phyloP scores from a whole-genome alignment of 2,888 invertebrate species.

The Agrenia bidenticulata region DNA sequence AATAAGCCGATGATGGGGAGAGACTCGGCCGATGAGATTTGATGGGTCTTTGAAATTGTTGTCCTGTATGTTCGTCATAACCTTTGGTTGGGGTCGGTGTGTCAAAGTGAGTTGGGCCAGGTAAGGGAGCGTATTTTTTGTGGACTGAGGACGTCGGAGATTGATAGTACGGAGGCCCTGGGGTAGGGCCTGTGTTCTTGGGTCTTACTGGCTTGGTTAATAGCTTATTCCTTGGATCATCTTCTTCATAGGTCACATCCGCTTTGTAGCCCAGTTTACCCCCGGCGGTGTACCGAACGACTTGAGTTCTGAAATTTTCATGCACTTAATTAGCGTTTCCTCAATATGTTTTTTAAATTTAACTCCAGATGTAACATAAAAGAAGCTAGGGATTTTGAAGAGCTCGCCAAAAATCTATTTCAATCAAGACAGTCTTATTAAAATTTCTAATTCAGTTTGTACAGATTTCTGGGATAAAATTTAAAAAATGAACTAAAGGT shows the following conservation, averaged over 20 bases:
- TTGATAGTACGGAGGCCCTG: neutral
- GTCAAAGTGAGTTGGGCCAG: slow-evolving; percentile 1
- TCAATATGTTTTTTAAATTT: no score
- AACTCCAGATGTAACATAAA: no score
- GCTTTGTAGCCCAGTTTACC: slow-evolving; percentile 89
- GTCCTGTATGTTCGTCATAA: neutral
- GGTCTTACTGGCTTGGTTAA: neutral
- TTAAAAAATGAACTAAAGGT: no score
- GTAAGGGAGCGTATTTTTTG: slow-evolving; percentile 17
- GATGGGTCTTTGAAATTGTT: neutral
- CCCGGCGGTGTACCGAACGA: slow-evolving; percentile 82
- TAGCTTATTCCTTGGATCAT: neutral
- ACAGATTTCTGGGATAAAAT: no score
- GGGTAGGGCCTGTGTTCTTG: neutral
- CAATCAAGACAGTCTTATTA: no score
- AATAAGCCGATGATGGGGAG: slow-evolving; percentile 24
- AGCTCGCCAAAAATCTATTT: no score
- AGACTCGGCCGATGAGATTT: slow-evolving; percentile 20
- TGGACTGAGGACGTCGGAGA: slow-evolving; percentile 18
- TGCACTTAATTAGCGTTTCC: no score
- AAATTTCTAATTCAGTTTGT: no score
- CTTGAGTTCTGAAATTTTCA: slow-evolving; percentile 62
- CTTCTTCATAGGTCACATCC: slow-evolving; percentile 69
- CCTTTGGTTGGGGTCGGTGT: neutral
- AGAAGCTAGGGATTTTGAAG: no score